These are phyloP conservation scores for Corvus cornix DNA, from an alignment of 2,113 vertebrate genomes.

Conservation along the genomic window DNA sequence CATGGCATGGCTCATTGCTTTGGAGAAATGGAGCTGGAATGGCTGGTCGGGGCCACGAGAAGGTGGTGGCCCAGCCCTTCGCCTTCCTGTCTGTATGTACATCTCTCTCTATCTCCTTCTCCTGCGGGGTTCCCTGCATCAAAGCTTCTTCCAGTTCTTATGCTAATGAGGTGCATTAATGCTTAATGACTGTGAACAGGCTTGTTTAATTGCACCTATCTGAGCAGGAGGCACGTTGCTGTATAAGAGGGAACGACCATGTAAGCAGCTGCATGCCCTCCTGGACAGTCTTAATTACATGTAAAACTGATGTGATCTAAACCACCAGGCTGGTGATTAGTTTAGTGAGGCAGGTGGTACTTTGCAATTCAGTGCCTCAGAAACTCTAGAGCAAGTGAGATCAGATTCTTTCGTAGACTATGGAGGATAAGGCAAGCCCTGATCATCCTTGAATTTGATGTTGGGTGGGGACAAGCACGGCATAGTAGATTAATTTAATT, in stretches of 20 bases:
- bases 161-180: slow-evolving; percentile 77
- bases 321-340: slow-evolving; percentile 74
- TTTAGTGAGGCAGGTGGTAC: slow-evolving; percentile 74
- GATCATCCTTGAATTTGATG: slow-evolving; percentile 48
- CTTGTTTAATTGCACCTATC: slow-evolving; percentile 76
- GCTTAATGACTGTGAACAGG: slow-evolving; percentile 75
- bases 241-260: slow-evolving; percentile 67
- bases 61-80: slow-evolving; percentile 8
- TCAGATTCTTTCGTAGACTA: slow-evolving; percentile 39
- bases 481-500: slow-evolving; percentile 69
- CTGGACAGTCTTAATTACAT: slow-evolving; percentile 75
- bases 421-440: slow-evolving; percentile 52
- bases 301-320: slow-evolving; percentile 77
- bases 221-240: slow-evolving; percentile 72
- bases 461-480: slow-evolving; percentile 56
- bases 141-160: slow-evolving; percentile 72
- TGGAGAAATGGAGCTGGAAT: slow-evolving; percentile 32
- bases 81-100: slow-evolving; percentile 35
- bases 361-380: slow-evolving; percentile 70
- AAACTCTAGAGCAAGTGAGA: slow-evolving; percentile 61
- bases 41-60: slow-evolving; percentile 24
- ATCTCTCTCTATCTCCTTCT: slow-evolving; percentile 56
- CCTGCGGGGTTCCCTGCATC: slow-evolving; percentile 58
- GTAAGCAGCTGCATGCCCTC: slow-evolving; percentile 72
- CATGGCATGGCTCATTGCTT: slow-evolving; percentile 29